Conservation (phyloP, 2,797 vertebrate genomes). For the Catharus ustulatus region DNA sequence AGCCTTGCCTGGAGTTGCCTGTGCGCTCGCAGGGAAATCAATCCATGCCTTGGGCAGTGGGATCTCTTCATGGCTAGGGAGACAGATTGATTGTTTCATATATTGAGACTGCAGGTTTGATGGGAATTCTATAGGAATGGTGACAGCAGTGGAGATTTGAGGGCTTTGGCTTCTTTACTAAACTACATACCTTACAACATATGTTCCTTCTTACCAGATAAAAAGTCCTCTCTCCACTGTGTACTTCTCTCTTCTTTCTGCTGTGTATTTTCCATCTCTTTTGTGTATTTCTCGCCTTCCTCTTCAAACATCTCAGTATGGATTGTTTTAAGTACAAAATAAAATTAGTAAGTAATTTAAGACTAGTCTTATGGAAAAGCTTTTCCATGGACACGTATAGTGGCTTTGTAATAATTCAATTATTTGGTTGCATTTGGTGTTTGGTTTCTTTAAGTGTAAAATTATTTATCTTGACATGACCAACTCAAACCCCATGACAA, state of each 20-base stretch:
- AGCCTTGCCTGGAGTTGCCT: not conserved
- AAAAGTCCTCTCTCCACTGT: not conserved
- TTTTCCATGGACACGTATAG: not conserved
- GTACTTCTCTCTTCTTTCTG: not conserved
- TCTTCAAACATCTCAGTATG: not conserved
- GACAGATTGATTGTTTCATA: conserved; percentile 10
- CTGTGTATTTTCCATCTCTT: not conserved
- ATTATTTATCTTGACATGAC: not conserved
- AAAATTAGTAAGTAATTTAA: not conserved
- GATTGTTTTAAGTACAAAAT: not conserved
- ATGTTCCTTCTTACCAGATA: not conserved
- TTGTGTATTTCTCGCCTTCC: not conserved
- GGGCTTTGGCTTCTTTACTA: not conserved
- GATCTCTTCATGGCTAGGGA: not conserved
- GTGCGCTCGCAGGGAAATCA: not conserved
- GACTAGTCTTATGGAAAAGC: not conserved
- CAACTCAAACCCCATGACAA: not conserved
- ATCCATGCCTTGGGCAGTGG: not conserved
- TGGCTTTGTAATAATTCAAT: not conserved
- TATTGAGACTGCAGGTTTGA: conserved; percentile 1
- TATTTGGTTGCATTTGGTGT: not conserved
- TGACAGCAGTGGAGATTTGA: not conserved
- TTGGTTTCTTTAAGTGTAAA: not conserved
- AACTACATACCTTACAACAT: not conserved
- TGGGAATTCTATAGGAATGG: not conserved